Percentiles rank a stretch among this genome's conserved stretches.
phyloP scores from a whole-genome alignment of 92 coral and sea anemone species.

The Heliopora coerulea region DNA sequence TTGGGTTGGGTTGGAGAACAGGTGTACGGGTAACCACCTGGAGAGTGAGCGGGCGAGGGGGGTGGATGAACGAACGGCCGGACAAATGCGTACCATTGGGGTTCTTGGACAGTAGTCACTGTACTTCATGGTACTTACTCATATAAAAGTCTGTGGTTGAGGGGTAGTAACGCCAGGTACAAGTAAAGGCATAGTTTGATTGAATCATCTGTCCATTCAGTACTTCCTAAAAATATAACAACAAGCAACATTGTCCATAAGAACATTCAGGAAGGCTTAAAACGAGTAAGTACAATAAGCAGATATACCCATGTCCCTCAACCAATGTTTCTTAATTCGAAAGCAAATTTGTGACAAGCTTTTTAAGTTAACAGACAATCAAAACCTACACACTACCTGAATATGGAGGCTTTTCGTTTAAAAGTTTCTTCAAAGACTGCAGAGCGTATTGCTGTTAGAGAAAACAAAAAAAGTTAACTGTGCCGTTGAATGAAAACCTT shows the following conservation, averaged over 20 bases:
- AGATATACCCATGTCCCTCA: too few relatives aligned
- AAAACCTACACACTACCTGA: slow-evolving; percentile 18
- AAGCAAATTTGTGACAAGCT: too few relatives aligned
- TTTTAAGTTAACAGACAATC: too few relatives aligned
- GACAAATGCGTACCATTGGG: too few relatives aligned
- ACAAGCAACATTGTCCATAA: background rate
- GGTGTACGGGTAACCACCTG: too few relatives aligned
- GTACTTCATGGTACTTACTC: slow-evolving; percentile 64
- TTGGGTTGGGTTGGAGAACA: too few relatives aligned
- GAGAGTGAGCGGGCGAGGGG: too few relatives aligned
- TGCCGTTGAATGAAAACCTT: too few relatives aligned
- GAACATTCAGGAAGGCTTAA: too few relatives aligned
- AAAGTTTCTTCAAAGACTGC: slow-evolving; percentile 50
- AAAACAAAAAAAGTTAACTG: background rate
- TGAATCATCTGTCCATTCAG: slow-evolving; percentile 92
- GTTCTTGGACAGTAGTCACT: background rate
- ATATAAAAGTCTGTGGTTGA: slow-evolving; percentile 88
- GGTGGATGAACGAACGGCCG: too few relatives aligned
- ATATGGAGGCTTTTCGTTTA: slow-evolving; percentile 48
- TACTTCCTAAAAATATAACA: slow-evolving; percentile 45
- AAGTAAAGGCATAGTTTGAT: slow-evolving; percentile 91
- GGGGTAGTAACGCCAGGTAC: slow-evolving; percentile 89
- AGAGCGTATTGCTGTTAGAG: slow-evolving; percentile 53
- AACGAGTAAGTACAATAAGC: too few relatives aligned
- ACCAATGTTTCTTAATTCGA: too few relatives aligned